Percentiles rank a stretch among this genome's conserved stretches.
These are phyloP conservation scores for Phalloptychus januarius DNA, from an alignment of 2,797 vertebrate genomes.

Conservation along the genomic window DNA sequence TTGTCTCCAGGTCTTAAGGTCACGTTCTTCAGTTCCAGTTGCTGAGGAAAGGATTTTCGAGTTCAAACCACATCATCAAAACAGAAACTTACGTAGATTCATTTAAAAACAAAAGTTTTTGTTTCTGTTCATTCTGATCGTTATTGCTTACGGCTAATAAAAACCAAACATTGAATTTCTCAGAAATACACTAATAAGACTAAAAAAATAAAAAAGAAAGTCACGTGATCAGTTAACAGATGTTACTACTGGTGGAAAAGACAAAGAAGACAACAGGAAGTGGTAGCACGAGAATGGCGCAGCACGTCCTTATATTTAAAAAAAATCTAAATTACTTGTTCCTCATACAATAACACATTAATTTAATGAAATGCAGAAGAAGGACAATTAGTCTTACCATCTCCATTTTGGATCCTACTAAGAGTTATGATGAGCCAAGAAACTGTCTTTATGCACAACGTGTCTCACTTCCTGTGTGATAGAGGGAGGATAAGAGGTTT, in stretches of 20 bases:
- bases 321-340: not conserved
- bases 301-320: not conserved
- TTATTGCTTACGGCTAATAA: not conserved
- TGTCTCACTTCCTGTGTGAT: conserved; percentile 3
- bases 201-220: not conserved
- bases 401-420: conserved; percentile 38
- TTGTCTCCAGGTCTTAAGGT: conserved; percentile 76
- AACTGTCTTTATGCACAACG: not conserved
- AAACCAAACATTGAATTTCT: not conserved
- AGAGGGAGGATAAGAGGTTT: not conserved
- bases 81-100: not conserved
- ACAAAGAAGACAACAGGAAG: too few species aligned
- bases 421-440: conserved; percentile 12
- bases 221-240: too few species aligned
- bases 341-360: not conserved
- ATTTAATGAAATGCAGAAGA: not conserved
- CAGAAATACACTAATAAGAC: not conserved
- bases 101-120: not conserved
- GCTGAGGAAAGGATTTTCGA: conserved; percentile 60
- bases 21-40: conserved; percentile 82
- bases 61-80: not conserved
- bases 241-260: too few species aligned
- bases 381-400: conserved; percentile 49
- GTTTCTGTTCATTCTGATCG: not conserved
- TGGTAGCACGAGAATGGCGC: too few species aligned